Base-by-base conservation (phyloP, 2,113 vertebrate genomes). In the Pterophyllum scalare region DNA sequence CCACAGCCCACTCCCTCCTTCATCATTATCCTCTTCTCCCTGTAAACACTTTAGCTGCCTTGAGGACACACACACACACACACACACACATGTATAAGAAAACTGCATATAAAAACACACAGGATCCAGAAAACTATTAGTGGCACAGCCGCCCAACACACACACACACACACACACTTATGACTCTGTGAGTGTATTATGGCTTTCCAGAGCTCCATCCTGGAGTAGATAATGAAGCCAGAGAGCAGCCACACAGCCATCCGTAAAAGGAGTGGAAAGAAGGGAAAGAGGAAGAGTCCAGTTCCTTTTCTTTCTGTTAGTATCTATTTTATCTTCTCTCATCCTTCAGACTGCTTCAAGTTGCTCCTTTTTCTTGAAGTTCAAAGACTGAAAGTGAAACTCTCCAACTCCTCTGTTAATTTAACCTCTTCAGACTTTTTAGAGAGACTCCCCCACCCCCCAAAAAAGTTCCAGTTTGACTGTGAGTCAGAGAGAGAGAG, bases 191-290 rank as follows among this genome's bases (percentile, higher is more conserved):
- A 17, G 67, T 75, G 76, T 65, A 70, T 82, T 60, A 12, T 59
- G 77, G 59, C 58, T 52, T 28, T 84, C 49, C 70, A 80, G 65
- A 82, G 76, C 77, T 85, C 24, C 84, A 33, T 85, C 62, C 70
- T 4, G 7, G 74, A 81, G 85, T 49, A 76, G 57, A 87, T 83
- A 81, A 77, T 77, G 67, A 79, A 85, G 79, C 40, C 59, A 40
- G 1, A 57, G 52, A 78, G 78, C 46, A 74, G 75, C 60, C 81
- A 20, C 75, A 60, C 80, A 54, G 40, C 64, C 38, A 85, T 77
- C 88, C 88, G 84, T 86, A 83, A 77, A 92, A 90, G 87, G 91
- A 90, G 82, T 75, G 88, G 88, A 90, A 92, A 86, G 38, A 58
- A 77, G 46, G 84, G 33, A 67, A 54, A 81, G 40, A 52, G 52